Conservation (phyloP, 2,797 vertebrate species). For the Acropternis orthonyx region DNA sequence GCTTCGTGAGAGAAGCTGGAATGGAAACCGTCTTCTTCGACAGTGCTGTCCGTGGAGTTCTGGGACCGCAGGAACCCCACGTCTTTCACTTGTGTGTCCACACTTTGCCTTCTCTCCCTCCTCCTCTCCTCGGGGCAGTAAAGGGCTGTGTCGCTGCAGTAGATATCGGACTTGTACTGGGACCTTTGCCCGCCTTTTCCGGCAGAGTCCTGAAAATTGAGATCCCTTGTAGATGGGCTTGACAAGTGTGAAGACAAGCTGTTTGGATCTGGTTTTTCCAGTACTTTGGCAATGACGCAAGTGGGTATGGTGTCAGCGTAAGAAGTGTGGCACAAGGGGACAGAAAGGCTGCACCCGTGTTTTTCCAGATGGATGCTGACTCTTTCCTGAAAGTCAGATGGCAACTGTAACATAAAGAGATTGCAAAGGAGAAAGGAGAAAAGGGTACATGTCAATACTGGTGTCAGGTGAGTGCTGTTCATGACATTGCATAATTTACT, state of each 20-base stretch:
- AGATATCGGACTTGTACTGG: slow-evolving; percentile 88
- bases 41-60: slow-evolving; percentile 88
- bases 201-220: slow-evolving; percentile 78
- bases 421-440: neutral
- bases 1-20: slow-evolving; percentile 85
- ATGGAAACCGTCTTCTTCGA: slow-evolving; percentile 86
- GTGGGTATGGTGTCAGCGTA: slow-evolving; percentile 86
- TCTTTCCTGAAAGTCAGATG: slow-evolving; percentile 89
- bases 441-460: neutral
- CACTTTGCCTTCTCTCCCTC: slow-evolving; percentile 84
- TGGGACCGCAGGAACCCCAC: slow-evolving; percentile 83
- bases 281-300: slow-evolving; percentile 86
- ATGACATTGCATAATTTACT: neutral
- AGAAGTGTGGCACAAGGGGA: slow-evolving; percentile 81
- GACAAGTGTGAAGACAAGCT: slow-evolving; percentile 86
- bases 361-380: slow-evolving; percentile 89
- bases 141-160: slow-evolving; percentile 92
- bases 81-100: slow-evolving; percentile 81
- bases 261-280: slow-evolving; percentile 89
- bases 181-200: slow-evolving; percentile 80
- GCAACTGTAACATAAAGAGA: slow-evolving; percentile 78
- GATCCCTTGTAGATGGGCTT: slow-evolving; percentile 80
- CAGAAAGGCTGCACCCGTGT: slow-evolving; percentile 79
- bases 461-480: neutral
- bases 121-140: slow-evolving; percentile 90